Evolutionary conservation across 2,797 vertebrate species (phyloP).

Genomic region (Acrossocheilus fasciatus): DNA sequence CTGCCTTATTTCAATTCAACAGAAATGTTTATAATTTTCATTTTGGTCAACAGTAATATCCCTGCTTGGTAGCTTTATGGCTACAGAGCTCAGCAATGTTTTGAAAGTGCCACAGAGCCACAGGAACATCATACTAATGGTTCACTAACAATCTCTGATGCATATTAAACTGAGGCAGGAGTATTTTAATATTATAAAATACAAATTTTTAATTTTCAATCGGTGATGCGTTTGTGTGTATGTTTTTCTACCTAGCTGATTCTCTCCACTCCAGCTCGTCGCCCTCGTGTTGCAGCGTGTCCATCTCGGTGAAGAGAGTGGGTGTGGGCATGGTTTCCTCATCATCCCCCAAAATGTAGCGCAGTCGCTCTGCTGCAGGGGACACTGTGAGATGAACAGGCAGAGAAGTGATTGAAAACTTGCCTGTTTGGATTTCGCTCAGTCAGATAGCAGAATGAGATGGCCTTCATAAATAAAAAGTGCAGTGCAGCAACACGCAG

Average conservation of each 20-base stretch:
- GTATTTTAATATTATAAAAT: background rate
- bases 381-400: constrained; percentile 79
- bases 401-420: constrained; percentile 21
- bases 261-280: constrained; percentile 97
- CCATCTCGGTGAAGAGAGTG: constrained; percentile 96
- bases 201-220: background rate
- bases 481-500: constrained; percentile 19
- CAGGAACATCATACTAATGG: background rate
- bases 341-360: constrained; percentile 92
- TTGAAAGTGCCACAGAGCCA: background rate
- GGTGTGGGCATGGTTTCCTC: constrained; percentile 87
- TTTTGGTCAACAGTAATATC: background rate
- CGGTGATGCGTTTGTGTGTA: constrained; percentile 13
- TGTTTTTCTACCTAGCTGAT: constrained; percentile 85
- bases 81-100: background rate
- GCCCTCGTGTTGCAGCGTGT: constrained; percentile 91
- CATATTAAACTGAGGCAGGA: background rate
- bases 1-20: constrained; percentile 1
- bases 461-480: constrained; percentile 15
- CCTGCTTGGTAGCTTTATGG: background rate
- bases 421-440: background rate
- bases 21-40: background rate
- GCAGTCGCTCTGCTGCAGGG: constrained; percentile 90
- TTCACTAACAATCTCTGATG: background rate
- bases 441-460: background rate